A percentile compares a stretch with the other conserved stretches of the same genome.
Conservation (phyloP, 2,113 vertebrate genomes). For the Thryonomys swinderianus region DNA sequence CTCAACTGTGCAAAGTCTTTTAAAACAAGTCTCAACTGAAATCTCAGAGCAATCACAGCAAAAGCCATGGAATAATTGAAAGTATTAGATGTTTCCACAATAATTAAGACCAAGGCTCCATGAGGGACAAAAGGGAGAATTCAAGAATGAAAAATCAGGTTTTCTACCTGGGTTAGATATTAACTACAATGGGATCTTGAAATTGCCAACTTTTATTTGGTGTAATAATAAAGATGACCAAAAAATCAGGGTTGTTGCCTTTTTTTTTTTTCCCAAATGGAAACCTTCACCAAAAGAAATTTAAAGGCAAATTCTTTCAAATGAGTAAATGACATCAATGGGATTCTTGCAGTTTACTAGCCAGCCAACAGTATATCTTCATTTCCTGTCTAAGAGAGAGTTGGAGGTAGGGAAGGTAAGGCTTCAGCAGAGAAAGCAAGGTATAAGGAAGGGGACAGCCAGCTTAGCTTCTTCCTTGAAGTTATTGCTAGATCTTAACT, state of each 20-base stretch:
- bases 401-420: conserved; percentile 33
- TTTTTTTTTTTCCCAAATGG: conserved; percentile 42
- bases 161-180: conserved; percentile 29
- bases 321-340: conserved; percentile 13
- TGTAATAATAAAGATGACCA: conserved; percentile 34
- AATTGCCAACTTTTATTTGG: conserved; percentile 66
- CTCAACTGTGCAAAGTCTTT: conserved; percentile 56
- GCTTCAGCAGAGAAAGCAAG: conserved; percentile 61
- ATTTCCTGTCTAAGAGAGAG: not conserved
- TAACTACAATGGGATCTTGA: conserved; percentile 43
- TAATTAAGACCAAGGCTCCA: conserved; percentile 62
- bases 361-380: not conserved
- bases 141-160: conserved; percentile 17
- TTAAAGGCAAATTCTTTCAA: conserved; percentile 64
- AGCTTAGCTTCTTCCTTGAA: conserved; percentile 73
- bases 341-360: conserved; percentile 46
- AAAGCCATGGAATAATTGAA: conserved; percentile 45
- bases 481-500: conserved; percentile 52
- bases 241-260: not conserved
- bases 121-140: not conserved
- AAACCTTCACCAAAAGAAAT: conserved; percentile 57
- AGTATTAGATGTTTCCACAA: conserved; percentile 56
- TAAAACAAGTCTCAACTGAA: conserved; percentile 67
- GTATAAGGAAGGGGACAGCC: conserved; percentile 4
- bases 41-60: conserved; percentile 59